Evolutionary conservation across 2,797 vertebrate genomes (phyloP).

Genomic region (Gallinago solitaria): DNA sequence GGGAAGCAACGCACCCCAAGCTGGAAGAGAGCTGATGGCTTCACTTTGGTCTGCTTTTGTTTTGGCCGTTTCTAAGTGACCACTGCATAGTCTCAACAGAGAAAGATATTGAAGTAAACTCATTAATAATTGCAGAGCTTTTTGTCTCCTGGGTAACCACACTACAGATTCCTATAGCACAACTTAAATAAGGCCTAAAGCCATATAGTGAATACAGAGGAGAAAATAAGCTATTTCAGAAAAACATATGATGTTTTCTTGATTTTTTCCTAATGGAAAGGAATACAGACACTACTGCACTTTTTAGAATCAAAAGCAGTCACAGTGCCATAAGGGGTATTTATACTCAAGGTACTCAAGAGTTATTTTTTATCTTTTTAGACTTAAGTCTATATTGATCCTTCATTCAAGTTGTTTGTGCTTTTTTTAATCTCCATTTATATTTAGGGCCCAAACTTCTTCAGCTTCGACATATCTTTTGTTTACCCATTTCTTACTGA

Average conservation of each 20-base stretch:
- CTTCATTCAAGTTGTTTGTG: neutral
- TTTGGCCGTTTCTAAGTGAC: neutral
- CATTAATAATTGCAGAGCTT: neutral
- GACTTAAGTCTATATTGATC: neutral
- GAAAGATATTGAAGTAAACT: neutral
- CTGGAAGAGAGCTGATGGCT: neutral
- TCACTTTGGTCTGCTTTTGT: neutral
- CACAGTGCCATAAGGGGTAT: neutral
- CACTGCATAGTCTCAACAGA: neutral
- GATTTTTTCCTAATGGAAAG: neutral
- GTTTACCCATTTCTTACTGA: neutral
- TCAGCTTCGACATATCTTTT: neutral
- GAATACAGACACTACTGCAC: neutral
- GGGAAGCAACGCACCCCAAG: neutral
- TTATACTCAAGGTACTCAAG: neutral
- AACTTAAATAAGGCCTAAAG: neutral
- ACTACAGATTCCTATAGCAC: neutral
- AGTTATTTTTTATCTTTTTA: neutral
- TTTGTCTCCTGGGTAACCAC: neutral
- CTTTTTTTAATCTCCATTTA: neutral
- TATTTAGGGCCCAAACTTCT: neutral
- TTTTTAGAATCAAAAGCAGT: neutral
- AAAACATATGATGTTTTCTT: neutral
- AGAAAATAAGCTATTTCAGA: neutral
- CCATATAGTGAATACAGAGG: neutral